Evolutionary conservation across 2,113 vertebrate species (phyloP).

Genomic region (Rhodinocichla rosea): DNA sequence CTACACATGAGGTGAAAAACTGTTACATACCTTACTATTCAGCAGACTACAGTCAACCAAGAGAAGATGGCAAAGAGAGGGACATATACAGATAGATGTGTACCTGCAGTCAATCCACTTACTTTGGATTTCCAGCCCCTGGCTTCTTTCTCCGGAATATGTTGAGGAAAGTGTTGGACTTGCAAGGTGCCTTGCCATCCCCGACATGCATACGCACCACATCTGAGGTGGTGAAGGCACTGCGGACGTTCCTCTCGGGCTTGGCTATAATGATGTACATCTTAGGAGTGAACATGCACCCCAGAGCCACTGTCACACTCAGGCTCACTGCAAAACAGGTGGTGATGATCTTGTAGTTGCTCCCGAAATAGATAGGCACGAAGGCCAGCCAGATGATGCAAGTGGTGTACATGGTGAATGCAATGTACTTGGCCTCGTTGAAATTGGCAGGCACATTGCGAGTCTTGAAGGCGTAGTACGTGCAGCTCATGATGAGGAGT

Average conservation of each 20-base stretch:
- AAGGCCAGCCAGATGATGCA: slow-evolving; percentile 99
- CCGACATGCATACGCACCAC: slow-evolving; percentile 99
- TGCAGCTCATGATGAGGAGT: slow-evolving; percentile 98
- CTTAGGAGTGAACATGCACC: slow-evolving; percentile 99
- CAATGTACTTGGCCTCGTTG: slow-evolving; percentile 99
- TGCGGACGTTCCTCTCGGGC: slow-evolving; percentile 95
- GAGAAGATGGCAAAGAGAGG: not conserved
- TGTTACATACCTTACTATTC: slow-evolving; percentile 31
- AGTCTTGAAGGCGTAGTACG: slow-evolving; percentile 99
- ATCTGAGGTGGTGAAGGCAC: slow-evolving; percentile 98
- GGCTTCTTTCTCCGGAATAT: slow-evolving; percentile 98
- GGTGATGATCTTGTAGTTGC: slow-evolving; percentile 99
- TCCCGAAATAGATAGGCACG: slow-evolving; percentile 98
- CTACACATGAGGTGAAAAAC: not conserved
- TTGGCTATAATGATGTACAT: slow-evolving; percentile 99
- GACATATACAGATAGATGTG: not conserved
- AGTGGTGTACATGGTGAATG: slow-evolving; percentile 99
- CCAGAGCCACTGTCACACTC: slow-evolving; percentile 95
- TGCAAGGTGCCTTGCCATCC: slow-evolving; percentile 91
- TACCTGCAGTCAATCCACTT: slow-evolving; percentile 41
- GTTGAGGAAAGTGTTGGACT: slow-evolving; percentile 92
- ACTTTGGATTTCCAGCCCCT: slow-evolving; percentile 87
- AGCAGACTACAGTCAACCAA: not conserved
- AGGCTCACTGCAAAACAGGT: slow-evolving; percentile 98
- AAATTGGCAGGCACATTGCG: slow-evolving; percentile 98